Percentiles rank a stretch among this genome's conserved stretches.
Evolutionary conservation across 2,888 invertebrate genomes (phyloP).

Genomic region (Julus scandinavius): DNA sequence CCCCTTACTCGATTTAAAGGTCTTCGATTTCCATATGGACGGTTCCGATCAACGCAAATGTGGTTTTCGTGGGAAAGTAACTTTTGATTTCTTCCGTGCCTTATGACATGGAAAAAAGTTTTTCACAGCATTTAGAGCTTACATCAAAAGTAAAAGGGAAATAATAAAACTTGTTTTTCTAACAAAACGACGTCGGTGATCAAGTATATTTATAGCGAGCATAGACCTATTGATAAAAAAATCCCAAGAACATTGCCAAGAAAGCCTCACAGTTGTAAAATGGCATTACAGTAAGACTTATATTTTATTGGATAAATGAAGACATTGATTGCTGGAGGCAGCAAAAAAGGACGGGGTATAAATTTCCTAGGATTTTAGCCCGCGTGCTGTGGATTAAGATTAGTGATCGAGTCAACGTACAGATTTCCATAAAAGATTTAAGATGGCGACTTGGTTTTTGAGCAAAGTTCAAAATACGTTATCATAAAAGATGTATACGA

Average conservation of each 20-base stretch:
- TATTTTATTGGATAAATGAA: conserved; percentile 33
- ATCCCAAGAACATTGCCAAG: background rate
- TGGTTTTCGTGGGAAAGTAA: background rate
- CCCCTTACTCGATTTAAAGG: too few relatives aligned
- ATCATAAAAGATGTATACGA: background rate
- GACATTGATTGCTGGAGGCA: background rate
- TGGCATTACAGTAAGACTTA: background rate
- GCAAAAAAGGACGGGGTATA: background rate
- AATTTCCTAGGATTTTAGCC: background rate
- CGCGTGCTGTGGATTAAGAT: background rate
- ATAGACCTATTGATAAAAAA: background rate
- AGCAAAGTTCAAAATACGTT: conserved; percentile 4
- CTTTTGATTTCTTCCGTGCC: background rate
- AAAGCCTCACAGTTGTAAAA: conserved; percentile 21
- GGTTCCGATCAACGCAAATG: too few relatives aligned
- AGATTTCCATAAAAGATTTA: conserved; percentile 28
- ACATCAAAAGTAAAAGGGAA: background rate
- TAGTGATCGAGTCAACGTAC: conserved; percentile 31
- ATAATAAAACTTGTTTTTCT: conserved; percentile 37
- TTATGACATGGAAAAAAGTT: background rate
- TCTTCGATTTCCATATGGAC: too few relatives aligned
- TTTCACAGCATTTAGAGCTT: background rate
- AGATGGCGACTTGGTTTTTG: background rate
- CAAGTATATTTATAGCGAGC: conserved; percentile 29
- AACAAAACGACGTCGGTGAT: background rate